These are phyloP conservation scores for Numenius phaeopus DNA, from an alignment of 2,797 vertebrate genomes.

Conservation along the genomic window DNA sequence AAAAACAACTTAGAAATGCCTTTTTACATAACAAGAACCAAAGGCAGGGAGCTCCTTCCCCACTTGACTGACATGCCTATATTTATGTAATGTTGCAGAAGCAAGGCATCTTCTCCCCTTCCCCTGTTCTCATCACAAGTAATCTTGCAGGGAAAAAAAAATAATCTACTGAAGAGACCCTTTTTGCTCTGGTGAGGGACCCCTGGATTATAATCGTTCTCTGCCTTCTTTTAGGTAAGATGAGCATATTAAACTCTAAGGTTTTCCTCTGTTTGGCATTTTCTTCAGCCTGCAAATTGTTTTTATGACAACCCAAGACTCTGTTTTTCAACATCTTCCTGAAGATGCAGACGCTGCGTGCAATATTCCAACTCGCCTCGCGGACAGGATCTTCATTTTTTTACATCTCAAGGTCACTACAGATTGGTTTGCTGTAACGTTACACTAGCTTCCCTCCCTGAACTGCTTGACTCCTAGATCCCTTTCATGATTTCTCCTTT, in stretches of 20 bases:
- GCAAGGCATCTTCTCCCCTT: background rate
- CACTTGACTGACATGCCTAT: background rate
- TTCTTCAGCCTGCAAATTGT: background rate
- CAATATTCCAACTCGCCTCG: background rate
- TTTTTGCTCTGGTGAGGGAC: background rate
- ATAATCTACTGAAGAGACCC: background rate
- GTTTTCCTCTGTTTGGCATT: background rate
- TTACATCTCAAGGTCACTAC: background rate
- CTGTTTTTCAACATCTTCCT: background rate
- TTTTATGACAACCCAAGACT: background rate
- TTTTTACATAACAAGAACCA: background rate
- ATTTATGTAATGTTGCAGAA: background rate
- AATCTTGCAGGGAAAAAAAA: background rate
- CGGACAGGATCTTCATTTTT: background rate
- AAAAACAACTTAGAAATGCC: background rate
- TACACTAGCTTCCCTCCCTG: background rate
- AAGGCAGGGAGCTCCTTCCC: background rate
- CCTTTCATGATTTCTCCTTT: background rate
- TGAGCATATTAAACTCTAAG: background rate
- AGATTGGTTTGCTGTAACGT: background rate
- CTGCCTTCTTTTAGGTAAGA: background rate
- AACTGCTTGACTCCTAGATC: background rate
- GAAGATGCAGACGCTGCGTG: background rate
- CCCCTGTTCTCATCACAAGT: background rate
- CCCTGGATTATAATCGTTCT: background rate